Conservation (phyloP, 2,113 vertebrate species). For the Alouatta palliata region DNA sequence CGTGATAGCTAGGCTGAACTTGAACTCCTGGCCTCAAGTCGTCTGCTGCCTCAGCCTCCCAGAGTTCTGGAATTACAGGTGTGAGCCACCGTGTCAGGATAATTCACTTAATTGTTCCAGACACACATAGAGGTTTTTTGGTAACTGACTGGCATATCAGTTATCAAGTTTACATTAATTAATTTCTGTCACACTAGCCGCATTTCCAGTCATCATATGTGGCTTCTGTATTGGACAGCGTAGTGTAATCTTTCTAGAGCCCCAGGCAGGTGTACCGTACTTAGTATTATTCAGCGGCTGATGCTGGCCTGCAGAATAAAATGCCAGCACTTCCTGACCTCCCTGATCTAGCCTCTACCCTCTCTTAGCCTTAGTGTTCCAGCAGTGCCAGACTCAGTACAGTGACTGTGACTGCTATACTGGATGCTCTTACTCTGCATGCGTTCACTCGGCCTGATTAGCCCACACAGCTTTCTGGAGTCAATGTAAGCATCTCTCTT, state of each 20-base stretch:
- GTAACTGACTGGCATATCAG: not conserved
- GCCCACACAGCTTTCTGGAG: not conserved
- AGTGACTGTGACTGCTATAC: not conserved
- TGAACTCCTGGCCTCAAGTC: too few species aligned
- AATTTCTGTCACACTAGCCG: not conserved
- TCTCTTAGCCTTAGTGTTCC: not conserved
- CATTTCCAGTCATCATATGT: not conserved
- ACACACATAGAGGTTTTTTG: not conserved
- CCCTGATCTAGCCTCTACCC: not conserved
- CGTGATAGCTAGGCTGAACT: too few species aligned
- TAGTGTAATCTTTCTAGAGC: not conserved
- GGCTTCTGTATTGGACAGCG: not conserved
- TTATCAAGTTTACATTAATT: slow-evolving; percentile 44
- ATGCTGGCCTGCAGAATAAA: not conserved
- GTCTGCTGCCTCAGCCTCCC: too few species aligned
- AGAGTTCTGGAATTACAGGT: too few species aligned
- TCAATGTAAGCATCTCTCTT: not conserved
- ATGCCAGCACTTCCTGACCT: not conserved
- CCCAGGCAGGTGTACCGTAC: not conserved
- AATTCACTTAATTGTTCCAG: slow-evolving; percentile 14
- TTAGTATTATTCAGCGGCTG: not conserved
- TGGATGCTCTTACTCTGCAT: not conserved
- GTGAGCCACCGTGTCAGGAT: not conserved
- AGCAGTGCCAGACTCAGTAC: not conserved
- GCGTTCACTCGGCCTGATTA: not conserved